Evolutionary conservation across 2,888 invertebrate genomes (phyloP), one percentile per base, ranked within the genome.

Genomic region (Rhamnusium bicolor): DNA sequence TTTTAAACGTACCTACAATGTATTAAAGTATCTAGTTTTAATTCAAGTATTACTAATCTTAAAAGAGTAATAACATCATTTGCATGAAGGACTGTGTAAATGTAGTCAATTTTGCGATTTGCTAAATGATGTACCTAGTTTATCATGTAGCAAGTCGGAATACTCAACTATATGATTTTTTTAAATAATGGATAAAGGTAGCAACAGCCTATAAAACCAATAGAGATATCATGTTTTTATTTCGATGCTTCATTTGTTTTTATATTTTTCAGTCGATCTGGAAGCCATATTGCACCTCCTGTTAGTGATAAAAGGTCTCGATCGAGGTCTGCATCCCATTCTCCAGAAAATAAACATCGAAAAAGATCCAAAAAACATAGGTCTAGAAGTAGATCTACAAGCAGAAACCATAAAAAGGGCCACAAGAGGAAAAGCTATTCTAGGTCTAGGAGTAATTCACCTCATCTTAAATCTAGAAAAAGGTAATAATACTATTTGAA

Each of bases 401-500:
- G 74, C 0, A 83, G 85, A 14, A 86, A 86, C 58, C 86, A 86
- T 73, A 88, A 88, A 77, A 87, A 87, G 70, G 82, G 81, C 32
- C 87, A 87, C 70, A 88, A 87, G 72, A 78, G 86, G 72, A 82
- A 87, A 72, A 88, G 87, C 71, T 88, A 87, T 74, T 87, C 88
- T 5, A 83, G 88, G 56, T 87, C 87, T 0, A 83, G 88, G 60
- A 88, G 87, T 73, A 85, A 84, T 65, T 87, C 89, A n/a, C 89
- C 89, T 4, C 82, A 82, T 61, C 83, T 84, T 74, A 81, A 83
- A 73, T 79, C 83, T 1, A 83, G 86, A 62, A 87, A 86, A 79
- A 82, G 80, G 80, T 80, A 76, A 29, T 1, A 65, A 10, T 18
- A 1, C 12, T 46, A 6, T 12, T 63, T n/a, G n/a, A n/a, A 46